Percentiles rank a stretch among this genome's conserved stretches.
These are phyloP conservation scores for Lithobates pipiens DNA, from an alignment of 2,797 vertebrate species.

Conservation along the genomic window DNA sequence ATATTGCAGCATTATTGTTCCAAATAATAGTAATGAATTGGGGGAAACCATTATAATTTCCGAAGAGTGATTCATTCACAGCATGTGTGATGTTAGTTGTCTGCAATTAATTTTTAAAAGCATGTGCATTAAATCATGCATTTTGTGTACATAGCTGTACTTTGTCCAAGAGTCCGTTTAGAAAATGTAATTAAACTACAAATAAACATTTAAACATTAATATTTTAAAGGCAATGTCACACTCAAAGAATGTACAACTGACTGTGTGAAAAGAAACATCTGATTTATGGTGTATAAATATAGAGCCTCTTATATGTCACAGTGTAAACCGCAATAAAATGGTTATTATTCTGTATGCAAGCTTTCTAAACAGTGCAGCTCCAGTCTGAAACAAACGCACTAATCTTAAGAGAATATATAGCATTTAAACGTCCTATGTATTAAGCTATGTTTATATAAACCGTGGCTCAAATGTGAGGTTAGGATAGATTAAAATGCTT, in stretches of 20 bases:
- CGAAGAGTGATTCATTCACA: not conserved
- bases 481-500: constrained; percentile 68
- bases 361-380: constrained; percentile 23
- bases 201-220: constrained; percentile 56
- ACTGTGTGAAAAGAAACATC: constrained; percentile 43
- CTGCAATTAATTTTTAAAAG: constrained; percentile 6
- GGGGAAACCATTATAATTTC: not conserved
- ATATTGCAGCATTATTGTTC: not conserved
- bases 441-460: constrained; percentile 59
- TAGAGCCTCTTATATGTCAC: constrained; percentile 19
- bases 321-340: constrained; percentile 41
- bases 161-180: constrained; percentile 38
- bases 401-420: constrained; percentile 44
- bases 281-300: constrained; percentile 44
- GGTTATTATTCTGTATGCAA: constrained; percentile 26
- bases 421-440: constrained; percentile 40
- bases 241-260: constrained; percentile 11
- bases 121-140: constrained; percentile 26
- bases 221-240: constrained; percentile 34
- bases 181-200: constrained; percentile 43
- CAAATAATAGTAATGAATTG: not conserved
- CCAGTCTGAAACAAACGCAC: constrained; percentile 4
- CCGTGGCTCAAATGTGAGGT: constrained; percentile 67
- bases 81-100: not conserved
- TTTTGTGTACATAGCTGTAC: constrained; percentile 28